Percentiles rank a stretch among this genome's conserved stretches.
Conservation (phyloP, 2,113 vertebrate genomes). For the Boulengerochromis microlepis region DNA sequence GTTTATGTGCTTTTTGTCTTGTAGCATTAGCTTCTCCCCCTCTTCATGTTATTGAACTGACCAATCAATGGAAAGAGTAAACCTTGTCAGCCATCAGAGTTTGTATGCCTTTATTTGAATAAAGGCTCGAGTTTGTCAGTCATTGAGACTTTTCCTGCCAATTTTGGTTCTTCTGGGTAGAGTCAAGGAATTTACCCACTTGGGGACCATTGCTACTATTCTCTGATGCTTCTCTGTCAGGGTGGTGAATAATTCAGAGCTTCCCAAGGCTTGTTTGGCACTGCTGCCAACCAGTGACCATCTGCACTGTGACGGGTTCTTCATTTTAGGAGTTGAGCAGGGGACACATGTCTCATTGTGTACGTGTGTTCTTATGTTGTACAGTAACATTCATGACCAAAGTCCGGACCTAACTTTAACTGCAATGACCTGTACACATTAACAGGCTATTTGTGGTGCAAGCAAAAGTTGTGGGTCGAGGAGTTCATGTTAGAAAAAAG, state of each 20-base stretch:
- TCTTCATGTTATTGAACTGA: background rate
- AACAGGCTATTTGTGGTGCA: constrained; percentile 12
- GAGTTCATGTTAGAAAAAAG: background rate
- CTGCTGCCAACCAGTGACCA: background rate
- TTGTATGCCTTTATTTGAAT: background rate
- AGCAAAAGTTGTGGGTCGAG: background rate
- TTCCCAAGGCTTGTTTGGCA: background rate
- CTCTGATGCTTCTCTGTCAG: background rate
- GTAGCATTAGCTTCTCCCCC: background rate
- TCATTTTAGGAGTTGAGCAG: background rate
- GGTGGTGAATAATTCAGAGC: constrained; percentile 24
- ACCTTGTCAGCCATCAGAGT: background rate
- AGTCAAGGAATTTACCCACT: background rate
- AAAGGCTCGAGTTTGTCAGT: background rate
- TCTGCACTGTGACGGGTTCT: background rate
- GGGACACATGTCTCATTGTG: background rate
- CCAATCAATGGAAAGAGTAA: background rate
- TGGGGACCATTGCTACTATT: background rate
- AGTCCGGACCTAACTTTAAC: constrained; percentile 13
- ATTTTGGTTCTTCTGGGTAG: background rate
- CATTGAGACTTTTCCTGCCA: background rate
- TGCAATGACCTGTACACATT: constrained; percentile 16
- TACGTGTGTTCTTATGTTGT: background rate
- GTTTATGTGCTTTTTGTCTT: background rate
- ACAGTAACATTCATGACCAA: constrained; percentile 5